Conservation (phyloP, 1,140 invertebrate genomes). For the Psix sp. region DNA sequence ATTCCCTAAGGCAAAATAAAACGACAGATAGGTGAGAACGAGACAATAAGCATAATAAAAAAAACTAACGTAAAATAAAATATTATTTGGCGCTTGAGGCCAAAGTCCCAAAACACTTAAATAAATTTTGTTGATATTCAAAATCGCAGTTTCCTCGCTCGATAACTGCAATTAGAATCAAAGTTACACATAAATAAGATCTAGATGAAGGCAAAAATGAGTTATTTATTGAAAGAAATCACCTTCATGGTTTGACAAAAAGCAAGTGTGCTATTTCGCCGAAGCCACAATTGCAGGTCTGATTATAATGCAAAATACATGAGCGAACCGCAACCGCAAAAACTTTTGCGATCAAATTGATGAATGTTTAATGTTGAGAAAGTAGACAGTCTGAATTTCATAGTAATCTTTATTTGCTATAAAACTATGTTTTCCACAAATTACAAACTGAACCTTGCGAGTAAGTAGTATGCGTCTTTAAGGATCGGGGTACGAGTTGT, state of each 20-base stretch:
- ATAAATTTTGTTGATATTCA: constrained; percentile 30
- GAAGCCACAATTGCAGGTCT: no score
- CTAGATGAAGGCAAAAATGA: no score
- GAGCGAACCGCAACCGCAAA: constrained; percentile 2
- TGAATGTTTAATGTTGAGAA: no score
- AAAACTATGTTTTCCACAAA: constrained; percentile 73
- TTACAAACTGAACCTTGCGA: constrained; percentile 66
- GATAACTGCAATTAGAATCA: background rate
- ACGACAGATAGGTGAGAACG: constrained; percentile 15
- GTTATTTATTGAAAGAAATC: background rate
- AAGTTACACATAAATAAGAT: no score
- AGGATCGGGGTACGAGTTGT: constrained; percentile 54
- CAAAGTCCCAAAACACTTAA: constrained; percentile 43
- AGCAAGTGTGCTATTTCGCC: no score
- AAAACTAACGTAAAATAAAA: constrained; percentile 31
- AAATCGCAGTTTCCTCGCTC: background rate
- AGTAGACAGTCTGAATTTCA: constrained; percentile 47
- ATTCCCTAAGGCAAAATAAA: constrained; percentile 38
- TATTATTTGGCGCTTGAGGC: constrained; percentile 30
- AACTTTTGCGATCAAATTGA: no score
- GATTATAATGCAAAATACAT: no score
- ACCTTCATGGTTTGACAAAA: no score
- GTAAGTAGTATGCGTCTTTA: constrained; percentile 54
- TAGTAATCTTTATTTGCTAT: constrained; percentile 75
- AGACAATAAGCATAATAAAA: constrained; percentile 34